A percentile compares a stretch with the other conserved stretches of the same genome.
phyloP scores from a whole-genome alignment of 1,140 invertebrate species.

The Triops cancriformis region DNA sequence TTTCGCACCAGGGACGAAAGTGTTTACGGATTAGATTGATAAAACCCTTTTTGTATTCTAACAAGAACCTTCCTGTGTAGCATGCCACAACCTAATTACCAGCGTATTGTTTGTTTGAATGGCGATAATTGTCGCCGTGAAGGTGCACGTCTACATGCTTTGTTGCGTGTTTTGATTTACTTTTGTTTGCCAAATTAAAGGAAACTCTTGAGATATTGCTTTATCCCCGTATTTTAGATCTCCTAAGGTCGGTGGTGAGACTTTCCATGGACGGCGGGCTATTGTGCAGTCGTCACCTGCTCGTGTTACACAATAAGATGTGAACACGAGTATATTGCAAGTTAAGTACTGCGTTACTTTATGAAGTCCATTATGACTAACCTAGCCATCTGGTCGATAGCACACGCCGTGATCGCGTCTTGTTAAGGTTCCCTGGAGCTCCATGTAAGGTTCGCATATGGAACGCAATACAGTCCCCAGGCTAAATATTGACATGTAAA shows the following conservation, averaged over 20 bases:
- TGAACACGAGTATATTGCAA: neutral
- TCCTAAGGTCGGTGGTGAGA: neutral
- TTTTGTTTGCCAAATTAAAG: neutral
- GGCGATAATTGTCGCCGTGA: too few species aligned
- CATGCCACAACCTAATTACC: too few species aligned
- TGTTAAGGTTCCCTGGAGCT: constrained; percentile 31
- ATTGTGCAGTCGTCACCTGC: neutral
- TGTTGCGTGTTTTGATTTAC: too few species aligned
- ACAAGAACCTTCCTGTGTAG: too few species aligned
- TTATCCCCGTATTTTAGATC: neutral
- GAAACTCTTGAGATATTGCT: neutral
- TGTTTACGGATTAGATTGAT: too few species aligned
- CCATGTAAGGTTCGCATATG: constrained; percentile 35
- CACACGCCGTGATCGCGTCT: constrained; percentile 30
- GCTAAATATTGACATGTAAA: constrained; percentile 25
- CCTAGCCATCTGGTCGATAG: constrained; percentile 35
- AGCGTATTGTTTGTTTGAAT: too few species aligned
- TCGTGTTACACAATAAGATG: neutral
- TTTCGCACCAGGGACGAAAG: too few species aligned
- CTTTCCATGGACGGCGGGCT: neutral
- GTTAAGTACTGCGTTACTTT: neutral
- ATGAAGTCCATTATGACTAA: neutral
- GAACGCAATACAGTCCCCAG: constrained; percentile 35
- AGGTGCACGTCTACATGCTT: too few species aligned
- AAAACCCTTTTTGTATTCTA: too few species aligned